These are phyloP conservation scores for Apoda limacodes DNA, from an alignment of 2,888 invertebrate genomes.

Conservation along the genomic window DNA sequence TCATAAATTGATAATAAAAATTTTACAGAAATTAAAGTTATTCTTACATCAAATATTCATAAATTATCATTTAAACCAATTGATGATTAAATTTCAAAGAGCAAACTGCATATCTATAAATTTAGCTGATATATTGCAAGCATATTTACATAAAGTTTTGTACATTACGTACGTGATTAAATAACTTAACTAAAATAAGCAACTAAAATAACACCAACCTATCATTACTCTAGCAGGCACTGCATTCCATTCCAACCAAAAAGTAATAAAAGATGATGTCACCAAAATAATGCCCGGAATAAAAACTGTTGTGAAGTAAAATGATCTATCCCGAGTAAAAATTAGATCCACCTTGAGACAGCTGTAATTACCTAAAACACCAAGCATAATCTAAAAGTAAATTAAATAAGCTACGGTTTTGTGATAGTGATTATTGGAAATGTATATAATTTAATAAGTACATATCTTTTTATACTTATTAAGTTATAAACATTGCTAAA, in stretches of 20 bases:
- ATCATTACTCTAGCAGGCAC: slow-evolving; percentile 97
- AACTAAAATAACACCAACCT: slow-evolving; percentile 71
- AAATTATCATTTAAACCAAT: too few relatives aligned
- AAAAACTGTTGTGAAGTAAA: slow-evolving; percentile 97
- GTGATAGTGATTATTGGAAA: not conserved
- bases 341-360: slow-evolving; percentile 93
- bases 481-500: slow-evolving; percentile 36
- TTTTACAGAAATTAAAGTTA: too few relatives aligned
- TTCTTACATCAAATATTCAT: too few relatives aligned
- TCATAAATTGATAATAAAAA: too few relatives aligned
- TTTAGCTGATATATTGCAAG: too few relatives aligned
- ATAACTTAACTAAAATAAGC: not conserved
- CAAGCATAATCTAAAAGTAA: slow-evolving; percentile 57
- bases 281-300: slow-evolving; percentile 97
- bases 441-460: too few relatives aligned
- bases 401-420: not conserved
- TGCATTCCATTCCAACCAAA: slow-evolving; percentile 98
- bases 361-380: slow-evolving; percentile 91
- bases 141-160: too few relatives aligned
- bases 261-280: slow-evolving; percentile 96
- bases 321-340: slow-evolving; percentile 95
- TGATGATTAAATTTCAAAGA: too few relatives aligned
- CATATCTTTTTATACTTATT: too few relatives aligned
- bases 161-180: too few relatives aligned
- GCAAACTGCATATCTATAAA: too few relatives aligned